These are phyloP conservation scores for Ernsta delagoae DNA, from an alignment of 2,888 invertebrate genomes.

Conservation along the genomic window DNA sequence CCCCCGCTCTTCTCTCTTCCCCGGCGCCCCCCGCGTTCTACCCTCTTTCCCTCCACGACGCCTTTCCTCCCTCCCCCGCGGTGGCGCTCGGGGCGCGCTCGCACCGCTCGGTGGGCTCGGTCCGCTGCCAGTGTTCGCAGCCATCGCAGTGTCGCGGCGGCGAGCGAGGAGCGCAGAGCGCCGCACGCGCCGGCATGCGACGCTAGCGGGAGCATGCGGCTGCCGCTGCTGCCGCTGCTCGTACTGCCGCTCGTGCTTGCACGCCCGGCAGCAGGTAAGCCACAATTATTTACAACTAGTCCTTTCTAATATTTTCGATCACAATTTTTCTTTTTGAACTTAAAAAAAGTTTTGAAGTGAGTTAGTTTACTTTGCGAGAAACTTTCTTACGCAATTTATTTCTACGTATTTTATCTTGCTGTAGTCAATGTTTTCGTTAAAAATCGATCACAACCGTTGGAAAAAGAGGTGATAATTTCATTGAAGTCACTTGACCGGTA, in stretches of 20 bases:
- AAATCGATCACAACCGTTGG: constrained; percentile 48
- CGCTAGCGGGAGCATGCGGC: constrained; percentile 79
- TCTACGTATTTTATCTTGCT: neutral
- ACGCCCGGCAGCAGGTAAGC: constrained; percentile 79
- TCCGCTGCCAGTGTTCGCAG: no score
- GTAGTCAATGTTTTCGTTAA: neutral
- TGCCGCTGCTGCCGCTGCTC: constrained; percentile 79
- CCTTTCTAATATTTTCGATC: constrained; percentile 16
- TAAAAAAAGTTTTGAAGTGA: constrained; percentile 26
- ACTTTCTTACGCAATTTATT: constrained; percentile 13
- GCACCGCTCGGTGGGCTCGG: constrained; percentile 65
- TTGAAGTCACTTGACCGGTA: constrained; percentile 55
- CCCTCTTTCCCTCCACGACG: no score
- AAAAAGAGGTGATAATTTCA: constrained; percentile 52
- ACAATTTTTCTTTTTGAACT: constrained; percentile 5
- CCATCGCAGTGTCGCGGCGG: constrained; percentile 61
- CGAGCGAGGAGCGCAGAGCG: constrained; percentile 57
- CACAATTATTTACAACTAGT: neutral
- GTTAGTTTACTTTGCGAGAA: constrained; percentile 5
- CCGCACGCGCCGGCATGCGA: constrained; percentile 74
- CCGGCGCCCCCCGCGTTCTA: constrained; percentile 47
- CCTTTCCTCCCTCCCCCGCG: constrained; percentile 45
- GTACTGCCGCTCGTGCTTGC: constrained; percentile 80
- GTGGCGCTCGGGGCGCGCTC: constrained; percentile 50
- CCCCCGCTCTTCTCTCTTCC: constrained; percentile 51